Percentiles rank a stretch among this genome's conserved stretches.
These are phyloP conservation scores for Erethizon dorsatum DNA, from an alignment of 2,797 vertebrate genomes.

Conservation along the genomic window DNA sequence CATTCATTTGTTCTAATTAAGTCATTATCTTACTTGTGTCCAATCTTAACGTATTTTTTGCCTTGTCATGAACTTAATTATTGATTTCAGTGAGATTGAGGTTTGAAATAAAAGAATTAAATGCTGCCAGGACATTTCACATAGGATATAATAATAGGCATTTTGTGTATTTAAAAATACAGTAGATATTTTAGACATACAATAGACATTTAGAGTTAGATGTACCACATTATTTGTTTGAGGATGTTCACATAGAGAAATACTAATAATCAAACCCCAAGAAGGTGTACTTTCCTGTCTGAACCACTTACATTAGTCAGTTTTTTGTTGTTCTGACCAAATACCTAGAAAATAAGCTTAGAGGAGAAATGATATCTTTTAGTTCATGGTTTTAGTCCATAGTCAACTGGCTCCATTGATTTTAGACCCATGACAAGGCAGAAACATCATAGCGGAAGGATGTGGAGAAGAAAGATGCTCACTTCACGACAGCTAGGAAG, in stretches of 20 bases:
- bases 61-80: neutral
- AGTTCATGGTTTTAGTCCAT: neutral
- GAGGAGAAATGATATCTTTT: neutral
- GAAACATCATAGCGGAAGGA: neutral
- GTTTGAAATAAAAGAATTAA: conserved; percentile 17
- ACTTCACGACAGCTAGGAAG: neutral
- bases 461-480: neutral
- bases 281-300: conserved; percentile 12
- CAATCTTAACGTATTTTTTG: neutral
- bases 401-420: neutral
- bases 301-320: neutral
- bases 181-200: neutral
- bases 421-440: neutral
- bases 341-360: neutral
- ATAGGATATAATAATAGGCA: neutral
- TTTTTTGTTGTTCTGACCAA: neutral
- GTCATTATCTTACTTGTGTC: conserved; percentile 12
- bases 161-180: neutral
- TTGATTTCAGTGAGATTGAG: conserved; percentile 32
- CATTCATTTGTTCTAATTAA: neutral
- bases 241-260: neutral
- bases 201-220: conserved; percentile 7
- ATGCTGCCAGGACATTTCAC: neutral
- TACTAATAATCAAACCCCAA: neutral
- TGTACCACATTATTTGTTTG: conserved; percentile 11